Conservation (phyloP, 2,888 invertebrate genomes). For the Schizotus pectinicornis region DNA sequence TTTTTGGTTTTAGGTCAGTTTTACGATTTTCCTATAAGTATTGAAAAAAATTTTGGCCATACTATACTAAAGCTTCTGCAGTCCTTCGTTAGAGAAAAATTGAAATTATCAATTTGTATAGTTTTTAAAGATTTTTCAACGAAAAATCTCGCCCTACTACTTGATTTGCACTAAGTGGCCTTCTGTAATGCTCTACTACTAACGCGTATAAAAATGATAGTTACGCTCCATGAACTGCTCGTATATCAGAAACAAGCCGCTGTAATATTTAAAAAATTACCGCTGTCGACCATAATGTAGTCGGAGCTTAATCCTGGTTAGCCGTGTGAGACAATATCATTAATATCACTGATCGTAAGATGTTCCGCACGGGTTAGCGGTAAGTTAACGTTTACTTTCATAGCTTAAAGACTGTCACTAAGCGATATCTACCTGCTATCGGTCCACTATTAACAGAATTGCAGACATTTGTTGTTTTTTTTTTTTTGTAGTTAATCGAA, state of each 20-base stretch:
- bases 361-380: conserved; percentile 34
- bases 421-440: conserved; percentile 15
- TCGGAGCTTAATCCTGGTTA: conserved; percentile 30
- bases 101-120: too few species aligned
- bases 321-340: conserved; percentile 35
- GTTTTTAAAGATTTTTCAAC: too few species aligned
- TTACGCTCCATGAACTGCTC: conserved; percentile 33
- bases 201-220: conserved; percentile 25
- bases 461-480: conserved; percentile 10
- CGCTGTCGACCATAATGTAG: conserved; percentile 33
- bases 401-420: conserved; percentile 12
- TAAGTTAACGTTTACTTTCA: conserved; percentile 22
- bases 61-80: too few species aligned
- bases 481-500: not conserved
- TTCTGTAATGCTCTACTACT: too few species aligned
- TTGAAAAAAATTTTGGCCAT: too few species aligned
- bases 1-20: too few species aligned
- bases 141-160: too few species aligned
- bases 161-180: too few species aligned
- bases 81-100: too few species aligned
- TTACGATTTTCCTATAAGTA: too few species aligned
- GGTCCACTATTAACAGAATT: conserved; percentile 9
- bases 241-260: conserved; percentile 32
- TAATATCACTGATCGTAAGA: conserved; percentile 33
- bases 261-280: conserved; percentile 29